phyloP scores from a whole-genome alignment of 2,888 invertebrate species.

The Hypomecis punctinalis region DNA sequence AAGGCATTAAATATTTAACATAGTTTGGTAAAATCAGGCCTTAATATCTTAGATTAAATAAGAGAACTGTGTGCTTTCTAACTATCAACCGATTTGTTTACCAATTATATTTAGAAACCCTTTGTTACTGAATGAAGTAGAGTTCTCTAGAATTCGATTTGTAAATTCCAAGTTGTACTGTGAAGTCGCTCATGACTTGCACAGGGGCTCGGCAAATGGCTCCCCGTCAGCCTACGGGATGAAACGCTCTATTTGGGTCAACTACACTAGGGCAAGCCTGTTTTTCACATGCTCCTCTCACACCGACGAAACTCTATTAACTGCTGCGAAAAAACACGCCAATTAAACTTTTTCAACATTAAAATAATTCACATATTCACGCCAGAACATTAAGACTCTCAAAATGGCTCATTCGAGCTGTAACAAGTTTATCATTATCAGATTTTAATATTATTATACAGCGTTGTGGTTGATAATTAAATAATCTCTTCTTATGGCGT shows the following conservation, averaged over 20 bases:
- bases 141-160: too few relatives aligned
- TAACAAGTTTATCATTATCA: conserved; percentile 11
- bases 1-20: too few relatives aligned
- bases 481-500: conserved; percentile 10
- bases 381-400: conserved; percentile 21
- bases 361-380: conserved; percentile 24
- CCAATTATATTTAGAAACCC: too few relatives aligned
- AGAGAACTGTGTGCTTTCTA: too few relatives aligned
- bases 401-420: conserved; percentile 5
- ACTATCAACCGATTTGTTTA: too few relatives aligned
- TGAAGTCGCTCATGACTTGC: conserved; percentile 47
- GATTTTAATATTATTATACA: neutral
- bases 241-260: conserved; percentile 68
- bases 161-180: too few relatives aligned
- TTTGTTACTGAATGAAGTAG: too few relatives aligned
- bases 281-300: conserved; percentile 47
- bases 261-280: conserved; percentile 51
- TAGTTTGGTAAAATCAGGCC: too few relatives aligned
- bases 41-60: too few relatives aligned
- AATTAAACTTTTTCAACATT: conserved; percentile 48
- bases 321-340: conserved; percentile 45
- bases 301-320: conserved; percentile 43
- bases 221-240: conserved; percentile 50
- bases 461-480: conserved; percentile 1
- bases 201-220: conserved; percentile 46